Percentiles rank a stretch among this genome's conserved stretches.
These are phyloP conservation scores for Ammodytes dubius DNA, from an alignment of 2,113 vertebrate genomes.

Conservation along the genomic window DNA sequence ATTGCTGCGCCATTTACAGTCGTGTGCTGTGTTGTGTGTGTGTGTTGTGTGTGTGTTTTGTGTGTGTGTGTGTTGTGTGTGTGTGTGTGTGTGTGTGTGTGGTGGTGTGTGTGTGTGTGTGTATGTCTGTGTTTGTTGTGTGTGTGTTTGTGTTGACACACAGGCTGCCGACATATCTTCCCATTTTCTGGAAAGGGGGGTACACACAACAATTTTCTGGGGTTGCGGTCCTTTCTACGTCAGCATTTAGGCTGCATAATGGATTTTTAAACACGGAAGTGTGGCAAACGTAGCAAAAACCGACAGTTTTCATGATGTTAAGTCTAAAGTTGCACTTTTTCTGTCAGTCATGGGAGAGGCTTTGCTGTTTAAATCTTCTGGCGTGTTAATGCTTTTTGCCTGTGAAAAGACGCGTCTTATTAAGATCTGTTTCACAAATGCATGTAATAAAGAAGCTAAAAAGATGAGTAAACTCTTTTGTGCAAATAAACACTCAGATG, in stretches of 20 bases:
- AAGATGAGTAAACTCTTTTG: neutral
- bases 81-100: neutral
- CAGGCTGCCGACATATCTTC: slow-evolving; percentile 25
- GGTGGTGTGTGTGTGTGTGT: slow-evolving; percentile 17
- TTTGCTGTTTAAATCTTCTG: slow-evolving; percentile 38
- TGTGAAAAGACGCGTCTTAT: neutral
- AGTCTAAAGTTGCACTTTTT: slow-evolving; percentile 40
- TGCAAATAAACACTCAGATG: neutral
- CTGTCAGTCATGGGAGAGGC: neutral
- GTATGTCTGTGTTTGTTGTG: slow-evolving; percentile 20
- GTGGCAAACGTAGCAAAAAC: slow-evolving; percentile 30
- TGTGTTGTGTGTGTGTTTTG: slow-evolving; percentile 15
- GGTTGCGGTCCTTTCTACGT: slow-evolving; percentile 48
- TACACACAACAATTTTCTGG: slow-evolving; percentile 53
- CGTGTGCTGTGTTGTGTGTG: too few relatives aligned
- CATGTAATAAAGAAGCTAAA: neutral
- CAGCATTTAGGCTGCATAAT: slow-evolving; percentile 45
- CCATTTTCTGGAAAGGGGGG: slow-evolving; percentile 35
- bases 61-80: slow-evolving; percentile 20
- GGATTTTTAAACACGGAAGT: slow-evolving; percentile 59
- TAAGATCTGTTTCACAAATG: neutral
- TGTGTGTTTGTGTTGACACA: slow-evolving; percentile 1
- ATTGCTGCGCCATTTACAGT: slow-evolving; percentile 43
- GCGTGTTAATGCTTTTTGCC: slow-evolving; percentile 8
- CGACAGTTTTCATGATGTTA: slow-evolving; percentile 50